Conservation (phyloP, 2,888 invertebrate genomes). For the Neocrepidodera transversa region DNA sequence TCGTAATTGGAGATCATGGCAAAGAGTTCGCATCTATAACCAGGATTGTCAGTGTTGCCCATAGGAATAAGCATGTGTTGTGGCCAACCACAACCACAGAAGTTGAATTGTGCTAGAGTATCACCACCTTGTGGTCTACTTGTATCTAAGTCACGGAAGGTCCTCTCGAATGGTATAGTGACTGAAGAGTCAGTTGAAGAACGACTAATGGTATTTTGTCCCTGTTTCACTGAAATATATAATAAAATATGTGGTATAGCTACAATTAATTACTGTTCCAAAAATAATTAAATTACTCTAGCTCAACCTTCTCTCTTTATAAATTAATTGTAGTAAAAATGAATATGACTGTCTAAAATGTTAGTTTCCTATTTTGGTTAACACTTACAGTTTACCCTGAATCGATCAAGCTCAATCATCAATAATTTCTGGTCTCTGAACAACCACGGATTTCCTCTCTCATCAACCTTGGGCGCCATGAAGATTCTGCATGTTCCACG, state of each 20-base stretch:
- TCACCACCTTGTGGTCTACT: slow-evolving; percentile 67
- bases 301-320: too few relatives aligned
- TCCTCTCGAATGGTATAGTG: slow-evolving; percentile 82
- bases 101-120: slow-evolving; percentile 69
- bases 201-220: slow-evolving; percentile 71
- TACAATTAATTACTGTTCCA: too few relatives aligned
- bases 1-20: slow-evolving; percentile 79
- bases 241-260: too few relatives aligned
- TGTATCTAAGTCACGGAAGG: slow-evolving; percentile 76
- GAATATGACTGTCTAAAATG: too few relatives aligned
- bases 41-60: slow-evolving; percentile 66
- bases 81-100: slow-evolving; percentile 91
- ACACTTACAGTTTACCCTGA: slow-evolving; percentile 68
- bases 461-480: slow-evolving; percentile 72
- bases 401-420: slow-evolving; percentile 80
- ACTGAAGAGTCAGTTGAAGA: slow-evolving; percentile 76
- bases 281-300: too few relatives aligned
- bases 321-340: too few relatives aligned
- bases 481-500: slow-evolving; percentile 74
- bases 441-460: slow-evolving; percentile 69
- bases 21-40: slow-evolving; percentile 74
- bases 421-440: slow-evolving; percentile 70
- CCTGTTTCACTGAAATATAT: slow-evolving; percentile 67
- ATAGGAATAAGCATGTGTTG: slow-evolving; percentile 81
- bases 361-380: too few relatives aligned